Percentiles rank a stretch among this genome's conserved stretches.
Conservation (phyloP, 1,140 invertebrate genomes). For the Ridgeia piscesae region DNA sequence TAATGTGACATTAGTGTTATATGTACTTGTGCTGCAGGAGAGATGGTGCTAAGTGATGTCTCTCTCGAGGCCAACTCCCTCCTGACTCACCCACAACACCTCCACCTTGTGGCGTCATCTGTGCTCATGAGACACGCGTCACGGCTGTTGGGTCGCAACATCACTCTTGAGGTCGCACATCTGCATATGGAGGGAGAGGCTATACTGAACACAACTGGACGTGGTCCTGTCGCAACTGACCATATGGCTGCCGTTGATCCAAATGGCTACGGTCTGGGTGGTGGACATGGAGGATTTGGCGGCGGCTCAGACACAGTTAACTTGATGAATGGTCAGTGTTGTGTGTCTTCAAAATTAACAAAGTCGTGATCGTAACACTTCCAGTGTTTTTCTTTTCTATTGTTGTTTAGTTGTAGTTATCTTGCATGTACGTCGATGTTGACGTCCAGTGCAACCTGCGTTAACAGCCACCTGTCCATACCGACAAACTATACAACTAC, state of each 20-base stretch:
- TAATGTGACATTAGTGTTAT: neutral
- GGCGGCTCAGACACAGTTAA: conserved; percentile 30
- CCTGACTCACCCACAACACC: conserved; percentile 33
- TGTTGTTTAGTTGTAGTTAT: no score
- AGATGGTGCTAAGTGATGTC: conserved; percentile 35
- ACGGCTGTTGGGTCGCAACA: conserved; percentile 32
- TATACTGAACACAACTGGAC: conserved; percentile 35
- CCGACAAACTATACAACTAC: no score
- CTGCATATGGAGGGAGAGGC: conserved; percentile 42
- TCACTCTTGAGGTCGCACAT: conserved; percentile 30
- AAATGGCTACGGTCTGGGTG: conserved; percentile 34
- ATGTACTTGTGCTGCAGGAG: conserved; percentile 29
- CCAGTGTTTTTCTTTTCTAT: no score
- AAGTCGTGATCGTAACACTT: neutral
- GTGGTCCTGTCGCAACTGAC: conserved; percentile 10
- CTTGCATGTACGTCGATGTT: no score
- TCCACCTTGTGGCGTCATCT: conserved; percentile 36
- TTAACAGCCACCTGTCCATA: no score
- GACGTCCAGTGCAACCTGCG: no score
- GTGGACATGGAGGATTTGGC: conserved; percentile 44
- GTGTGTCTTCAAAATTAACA: neutral
- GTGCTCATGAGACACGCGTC: conserved; percentile 41
- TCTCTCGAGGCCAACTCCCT: conserved; percentile 37
- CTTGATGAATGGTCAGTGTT: neutral
- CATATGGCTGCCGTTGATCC: conserved; percentile 18